These are phyloP conservation scores for Polydrusus cervinus DNA, from an alignment of 2,888 invertebrate species.

Conservation along the genomic window DNA sequence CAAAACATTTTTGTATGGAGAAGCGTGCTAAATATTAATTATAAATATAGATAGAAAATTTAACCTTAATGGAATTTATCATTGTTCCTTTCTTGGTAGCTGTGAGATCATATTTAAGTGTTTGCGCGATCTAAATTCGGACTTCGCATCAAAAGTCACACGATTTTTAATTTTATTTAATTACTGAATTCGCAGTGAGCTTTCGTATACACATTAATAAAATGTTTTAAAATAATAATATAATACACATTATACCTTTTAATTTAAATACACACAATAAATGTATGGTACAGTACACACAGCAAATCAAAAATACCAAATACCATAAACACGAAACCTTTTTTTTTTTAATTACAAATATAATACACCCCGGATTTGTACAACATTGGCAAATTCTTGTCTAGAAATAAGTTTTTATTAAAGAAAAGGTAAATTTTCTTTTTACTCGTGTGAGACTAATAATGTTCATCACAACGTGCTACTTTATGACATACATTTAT, in stretches of 20 bases:
- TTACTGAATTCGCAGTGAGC: slow-evolving; percentile 19
- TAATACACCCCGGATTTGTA: slow-evolving; percentile 37
- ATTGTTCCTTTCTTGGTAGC: too few species aligned
- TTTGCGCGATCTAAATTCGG: too few species aligned
- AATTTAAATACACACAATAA: slow-evolving; percentile 41
- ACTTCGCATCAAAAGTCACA: too few species aligned
- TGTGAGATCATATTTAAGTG: too few species aligned
- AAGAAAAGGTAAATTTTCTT: not conserved
- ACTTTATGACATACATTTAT: not conserved
- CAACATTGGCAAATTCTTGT: slow-evolving; percentile 10
- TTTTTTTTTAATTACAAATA: slow-evolving; percentile 26
- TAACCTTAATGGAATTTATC: too few species aligned
- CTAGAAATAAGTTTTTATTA: not conserved
- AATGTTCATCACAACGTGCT: not conserved
- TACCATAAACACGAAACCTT: slow-evolving; percentile 25
- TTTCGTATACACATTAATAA: slow-evolving; percentile 26
- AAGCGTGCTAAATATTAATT: too few species aligned
- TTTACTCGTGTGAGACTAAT: too few species aligned
- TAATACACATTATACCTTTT: slow-evolving; percentile 39
- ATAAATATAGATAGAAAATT: too few species aligned
- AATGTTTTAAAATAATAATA: slow-evolving; percentile 22
- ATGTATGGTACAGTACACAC: slow-evolving; percentile 65
- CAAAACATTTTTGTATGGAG: too few species aligned
- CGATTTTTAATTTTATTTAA: too few species aligned
- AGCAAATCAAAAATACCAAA: slow-evolving; percentile 65